Evolutionary conservation across 2,888 invertebrate genomes (phyloP).

Genomic region (Napeogenes inachia): DNA sequence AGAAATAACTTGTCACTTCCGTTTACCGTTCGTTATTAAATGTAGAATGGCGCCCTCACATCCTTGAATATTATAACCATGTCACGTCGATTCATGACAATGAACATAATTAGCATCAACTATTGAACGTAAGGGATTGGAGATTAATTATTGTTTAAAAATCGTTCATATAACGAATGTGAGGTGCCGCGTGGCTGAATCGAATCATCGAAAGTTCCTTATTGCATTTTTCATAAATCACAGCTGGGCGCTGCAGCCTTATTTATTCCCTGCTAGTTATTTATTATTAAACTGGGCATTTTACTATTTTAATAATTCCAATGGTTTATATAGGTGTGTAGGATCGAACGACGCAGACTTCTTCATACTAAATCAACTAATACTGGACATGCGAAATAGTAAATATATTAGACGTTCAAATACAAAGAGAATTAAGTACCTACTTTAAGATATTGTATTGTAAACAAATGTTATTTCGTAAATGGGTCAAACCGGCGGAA

Average conservation of each 20-base stretch:
- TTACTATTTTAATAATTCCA: too few relatives aligned
- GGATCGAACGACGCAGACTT: too few relatives aligned
- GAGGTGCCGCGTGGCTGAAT: background rate
- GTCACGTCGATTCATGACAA: background rate
- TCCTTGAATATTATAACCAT: constrained; percentile 16
- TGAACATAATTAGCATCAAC: constrained; percentile 2
- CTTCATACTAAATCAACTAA: too few relatives aligned
- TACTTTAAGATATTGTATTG: background rate
- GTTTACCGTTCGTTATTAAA: constrained; percentile 15
- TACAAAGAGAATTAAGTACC: too few relatives aligned
- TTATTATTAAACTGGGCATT: background rate
- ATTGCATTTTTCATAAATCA: background rate
- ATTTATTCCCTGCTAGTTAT: background rate
- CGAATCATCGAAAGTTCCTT: background rate
- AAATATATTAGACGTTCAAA: too few relatives aligned
- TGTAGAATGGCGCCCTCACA: constrained; percentile 10
- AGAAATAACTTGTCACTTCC: constrained; percentile 13
- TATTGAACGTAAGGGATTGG: background rate
- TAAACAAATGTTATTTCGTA: constrained; percentile 24
- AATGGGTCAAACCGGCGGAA: constrained; percentile 30
- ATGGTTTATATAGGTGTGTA: too few relatives aligned
- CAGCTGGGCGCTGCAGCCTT: background rate
- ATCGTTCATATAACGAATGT: background rate
- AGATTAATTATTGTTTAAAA: constrained; percentile 4
- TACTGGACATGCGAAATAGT: too few relatives aligned